Conservation (phyloP, 2,113 vertebrate genomes). For the Paratilapia polleni region DNA sequence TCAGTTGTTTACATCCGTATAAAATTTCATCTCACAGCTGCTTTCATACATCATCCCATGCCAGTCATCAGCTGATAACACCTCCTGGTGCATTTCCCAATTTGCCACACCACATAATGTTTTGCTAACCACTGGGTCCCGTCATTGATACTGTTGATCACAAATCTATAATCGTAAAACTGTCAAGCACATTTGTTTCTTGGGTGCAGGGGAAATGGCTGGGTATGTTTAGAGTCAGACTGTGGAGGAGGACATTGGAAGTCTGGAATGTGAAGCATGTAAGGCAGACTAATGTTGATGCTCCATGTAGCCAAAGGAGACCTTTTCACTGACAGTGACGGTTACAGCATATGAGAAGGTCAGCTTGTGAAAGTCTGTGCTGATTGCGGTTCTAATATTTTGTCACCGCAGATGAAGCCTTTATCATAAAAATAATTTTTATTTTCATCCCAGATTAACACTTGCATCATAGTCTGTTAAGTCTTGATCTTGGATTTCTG, state of each 20-base stretch:
- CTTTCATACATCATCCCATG: neutral
- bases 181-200: conserved; percentile 27
- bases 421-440: neutral
- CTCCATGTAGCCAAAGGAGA: conserved; percentile 42
- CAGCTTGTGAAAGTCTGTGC: conserved; percentile 23
- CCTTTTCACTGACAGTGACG: conserved; percentile 53
- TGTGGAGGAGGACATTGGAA: conserved; percentile 25
- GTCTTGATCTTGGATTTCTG: neutral
- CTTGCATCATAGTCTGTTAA: neutral
- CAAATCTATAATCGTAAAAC: conserved; percentile 46
- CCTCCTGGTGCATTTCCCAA: neutral
- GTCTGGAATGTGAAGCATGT: conserved; percentile 61
- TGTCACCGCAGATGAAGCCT: neutral
- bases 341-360: conserved; percentile 60
- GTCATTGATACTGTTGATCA: conserved; percentile 18
- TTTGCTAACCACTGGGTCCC: conserved; percentile 2
- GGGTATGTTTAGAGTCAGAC: conserved; percentile 22
- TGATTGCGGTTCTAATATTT: conserved; percentile 28
- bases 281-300: conserved; percentile 31
- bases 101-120: neutral
- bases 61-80: neutral
- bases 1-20: neutral
- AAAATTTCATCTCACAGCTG: neutral
- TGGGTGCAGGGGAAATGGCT: neutral
- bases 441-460: neutral